Evolutionary conservation across 2,888 invertebrate genomes (phyloP).

Genomic region (Ethmia dodecea): DNA sequence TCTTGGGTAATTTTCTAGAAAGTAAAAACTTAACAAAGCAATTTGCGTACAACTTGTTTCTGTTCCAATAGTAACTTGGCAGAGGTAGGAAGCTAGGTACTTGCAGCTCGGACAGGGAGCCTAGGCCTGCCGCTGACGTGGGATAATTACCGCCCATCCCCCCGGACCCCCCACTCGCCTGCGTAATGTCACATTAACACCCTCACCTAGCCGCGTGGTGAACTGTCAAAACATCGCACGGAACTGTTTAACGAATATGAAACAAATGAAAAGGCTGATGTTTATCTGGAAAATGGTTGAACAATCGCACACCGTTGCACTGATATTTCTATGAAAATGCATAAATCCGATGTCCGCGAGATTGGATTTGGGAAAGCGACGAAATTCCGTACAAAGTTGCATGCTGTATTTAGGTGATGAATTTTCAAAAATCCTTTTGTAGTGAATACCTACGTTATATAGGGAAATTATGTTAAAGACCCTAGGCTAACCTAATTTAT

Average conservation of each 20-base stretch:
- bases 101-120: constrained; percentile 49
- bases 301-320: too few species aligned
- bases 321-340: too few species aligned
- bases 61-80: too few species aligned
- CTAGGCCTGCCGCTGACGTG: constrained; percentile 72
- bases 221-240: constrained; percentile 68
- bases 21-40: neutral
- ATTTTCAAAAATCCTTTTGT: too few species aligned
- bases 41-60: neutral
- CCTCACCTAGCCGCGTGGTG: constrained; percentile 48
- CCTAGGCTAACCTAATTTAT: too few species aligned
- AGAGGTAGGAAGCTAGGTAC: constrained; percentile 18
- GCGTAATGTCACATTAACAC: constrained; percentile 74
- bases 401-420: too few species aligned
- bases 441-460: too few species aligned
- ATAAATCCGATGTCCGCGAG: too few species aligned
- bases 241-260: constrained; percentile 53
- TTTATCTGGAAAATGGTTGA: constrained; percentile 10
- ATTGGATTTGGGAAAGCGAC: too few species aligned
- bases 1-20: neutral
- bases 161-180: constrained; percentile 23
- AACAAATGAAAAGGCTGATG: constrained; percentile 42
- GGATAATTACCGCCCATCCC: constrained; percentile 60
- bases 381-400: too few species aligned
- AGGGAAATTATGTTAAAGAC: too few species aligned